Conservation (phyloP, 2,888 invertebrate species). For the Flexamia atlantica region DNA sequence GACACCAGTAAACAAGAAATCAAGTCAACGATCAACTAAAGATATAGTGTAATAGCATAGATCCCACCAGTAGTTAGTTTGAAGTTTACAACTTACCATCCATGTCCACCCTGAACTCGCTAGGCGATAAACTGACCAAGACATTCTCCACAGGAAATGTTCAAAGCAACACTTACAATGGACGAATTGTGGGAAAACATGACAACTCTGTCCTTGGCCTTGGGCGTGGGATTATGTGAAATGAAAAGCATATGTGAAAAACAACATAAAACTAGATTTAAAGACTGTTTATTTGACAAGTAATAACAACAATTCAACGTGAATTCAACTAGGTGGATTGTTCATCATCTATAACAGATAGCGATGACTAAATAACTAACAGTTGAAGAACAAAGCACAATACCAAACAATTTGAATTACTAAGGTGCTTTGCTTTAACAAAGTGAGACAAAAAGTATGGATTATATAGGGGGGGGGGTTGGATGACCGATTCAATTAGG, state of each 20-base stretch:
- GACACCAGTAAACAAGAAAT: no score
- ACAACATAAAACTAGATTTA: background rate
- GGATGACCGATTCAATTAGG: no score
- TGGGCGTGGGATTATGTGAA: constrained; percentile 5
- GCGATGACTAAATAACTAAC: no score
- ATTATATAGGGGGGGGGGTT: no score
- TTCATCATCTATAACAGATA: no score
- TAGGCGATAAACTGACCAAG: constrained; percentile 5
- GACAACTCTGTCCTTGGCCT: constrained; percentile 12
- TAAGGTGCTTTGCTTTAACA: no score
- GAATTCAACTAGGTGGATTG: no score
- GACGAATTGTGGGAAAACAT: constrained; percentile 16
- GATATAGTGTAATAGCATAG: background rate
- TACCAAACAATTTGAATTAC: no score
- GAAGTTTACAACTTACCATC: constrained; percentile 17
- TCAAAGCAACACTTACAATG: background rate
- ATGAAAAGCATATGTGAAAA: constrained; percentile 1
- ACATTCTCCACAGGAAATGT: constrained; percentile 16
- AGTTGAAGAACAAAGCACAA: no score
- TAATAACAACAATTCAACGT: no score
- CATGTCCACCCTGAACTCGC: background rate
- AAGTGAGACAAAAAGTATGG: no score
- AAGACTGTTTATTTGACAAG: background rate
- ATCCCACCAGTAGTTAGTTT: background rate
- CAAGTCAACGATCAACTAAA: no score